Conservation (phyloP, 1,140 invertebrate genomes). For the Cherax quadricarinatus region DNA sequence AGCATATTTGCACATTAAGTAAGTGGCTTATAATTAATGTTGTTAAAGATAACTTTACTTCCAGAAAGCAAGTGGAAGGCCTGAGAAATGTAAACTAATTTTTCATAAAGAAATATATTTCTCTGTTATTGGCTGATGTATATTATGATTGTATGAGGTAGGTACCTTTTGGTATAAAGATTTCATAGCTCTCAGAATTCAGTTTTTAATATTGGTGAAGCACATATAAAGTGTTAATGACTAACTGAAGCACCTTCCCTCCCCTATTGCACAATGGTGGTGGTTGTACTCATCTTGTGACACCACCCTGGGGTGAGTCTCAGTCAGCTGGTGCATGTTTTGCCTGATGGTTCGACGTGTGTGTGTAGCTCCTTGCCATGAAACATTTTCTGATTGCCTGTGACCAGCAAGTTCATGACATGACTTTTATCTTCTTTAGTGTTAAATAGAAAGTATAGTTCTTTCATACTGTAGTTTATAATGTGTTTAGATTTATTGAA, state of each 20-base stretch:
- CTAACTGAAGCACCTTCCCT: constrained; percentile 47
- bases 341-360: constrained; percentile 24
- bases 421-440: background rate
- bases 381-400: background rate
- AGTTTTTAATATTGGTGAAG: background rate
- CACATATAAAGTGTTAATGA: background rate
- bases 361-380: background rate
- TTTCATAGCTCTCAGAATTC: background rate
- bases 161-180: background rate
- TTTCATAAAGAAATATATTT: background rate
- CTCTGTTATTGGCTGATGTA: background rate
- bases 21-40: background rate
- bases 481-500: background rate
- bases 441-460: background rate
- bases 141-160: constrained; percentile 7
- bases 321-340: constrained; percentile 29
- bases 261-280: constrained; percentile 39
- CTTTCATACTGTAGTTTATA: background rate
- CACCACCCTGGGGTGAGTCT: constrained; percentile 33
- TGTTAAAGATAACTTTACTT: constrained; percentile 4
- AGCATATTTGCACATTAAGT: background rate
- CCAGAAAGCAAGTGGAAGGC: background rate
- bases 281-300: constrained; percentile 23
- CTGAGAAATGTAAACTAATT: background rate
- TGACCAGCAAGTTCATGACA: background rate